Evolutionary conservation across 2,888 invertebrate species (phyloP), one percentile per base, ranked within the genome.

Genomic region (Resseliella maxima): DNA sequence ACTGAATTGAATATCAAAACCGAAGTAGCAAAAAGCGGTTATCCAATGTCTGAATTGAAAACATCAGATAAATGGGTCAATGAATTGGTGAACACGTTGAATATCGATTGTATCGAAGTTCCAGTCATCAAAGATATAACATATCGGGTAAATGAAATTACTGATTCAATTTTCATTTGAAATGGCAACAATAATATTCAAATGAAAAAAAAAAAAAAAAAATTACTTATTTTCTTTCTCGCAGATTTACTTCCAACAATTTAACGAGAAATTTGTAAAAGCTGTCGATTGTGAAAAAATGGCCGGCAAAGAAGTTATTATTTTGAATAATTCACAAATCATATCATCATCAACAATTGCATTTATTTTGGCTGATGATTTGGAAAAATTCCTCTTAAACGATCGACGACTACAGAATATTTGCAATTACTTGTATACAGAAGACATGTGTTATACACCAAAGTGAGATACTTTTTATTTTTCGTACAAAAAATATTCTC

Each of bases 331-430:
- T 83, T 83, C 83, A 38, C 21, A 38, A 24, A n/a, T 83, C 1
- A 15, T 0, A 21, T 24, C 3, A 24, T 36, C 8, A 50, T 1
- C 6, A 0, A 6, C n/a, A 5, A 2, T 83, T 3, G 1, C 83
- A 38, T 83, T 83, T 18, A n/a, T 83, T 38, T n/a, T 8, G 8
- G 38, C n/a, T 38, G 38, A 83, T 38, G 38, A 83, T 83, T n/a
- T 83, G 1, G 1, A 83, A n/a, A 2, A n/a, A 27, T 24, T 83
- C 38, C 83, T 10, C 2, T 0, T 21, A 83, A 38, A 83, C 38
- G 38, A 83, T n/a, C 38, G 24, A 83, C 21, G n/a, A 36, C 38
- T 83, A 38, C 83, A 83, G 21, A 83, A 36, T 18, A 83, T 83
- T 83, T 83, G 38, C 38, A 36, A 38, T 38, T 83, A 83, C 24